A percentile compares a stretch with the other conserved stretches of the same genome.
Conservation (phyloP, 2,888 invertebrate species). For the Hirudinaria manillensis region DNA sequence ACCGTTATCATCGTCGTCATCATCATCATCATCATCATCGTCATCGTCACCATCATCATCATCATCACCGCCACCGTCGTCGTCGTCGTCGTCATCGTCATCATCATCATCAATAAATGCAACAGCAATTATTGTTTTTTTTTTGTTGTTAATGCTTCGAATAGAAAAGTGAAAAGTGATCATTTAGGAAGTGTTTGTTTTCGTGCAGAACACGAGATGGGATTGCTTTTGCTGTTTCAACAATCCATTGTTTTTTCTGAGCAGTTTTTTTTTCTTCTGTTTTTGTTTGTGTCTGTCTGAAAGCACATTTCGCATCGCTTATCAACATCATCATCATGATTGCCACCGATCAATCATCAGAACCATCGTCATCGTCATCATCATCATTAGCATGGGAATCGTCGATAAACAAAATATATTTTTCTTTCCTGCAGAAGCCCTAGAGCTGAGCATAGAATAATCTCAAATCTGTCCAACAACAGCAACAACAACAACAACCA, state of each 20-base stretch:
- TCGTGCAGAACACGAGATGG: neutral
- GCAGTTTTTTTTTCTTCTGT: neutral
- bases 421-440: no score
- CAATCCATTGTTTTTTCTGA: neutral
- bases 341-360: conserved; percentile 15
- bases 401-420: no score
- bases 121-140: conserved; percentile 4
- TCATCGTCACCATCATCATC: neutral
- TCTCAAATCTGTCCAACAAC: no score
- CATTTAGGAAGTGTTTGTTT: neutral
- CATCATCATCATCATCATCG: no score
- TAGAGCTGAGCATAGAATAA: no score
- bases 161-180: no score
- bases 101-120: neutral
- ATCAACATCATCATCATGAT: conserved; percentile 20
- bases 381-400: neutral
- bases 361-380: neutral
- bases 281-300: neutral
- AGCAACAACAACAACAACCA: neutral
- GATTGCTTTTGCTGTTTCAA: neutral
- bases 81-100: neutral
- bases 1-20: neutral
- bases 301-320: neutral
- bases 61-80: neutral
- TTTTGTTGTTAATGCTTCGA: no score